Evolutionary conservation across 2,113 vertebrate genomes (phyloP).

Genomic region (Eleginops maclovinus): DNA sequence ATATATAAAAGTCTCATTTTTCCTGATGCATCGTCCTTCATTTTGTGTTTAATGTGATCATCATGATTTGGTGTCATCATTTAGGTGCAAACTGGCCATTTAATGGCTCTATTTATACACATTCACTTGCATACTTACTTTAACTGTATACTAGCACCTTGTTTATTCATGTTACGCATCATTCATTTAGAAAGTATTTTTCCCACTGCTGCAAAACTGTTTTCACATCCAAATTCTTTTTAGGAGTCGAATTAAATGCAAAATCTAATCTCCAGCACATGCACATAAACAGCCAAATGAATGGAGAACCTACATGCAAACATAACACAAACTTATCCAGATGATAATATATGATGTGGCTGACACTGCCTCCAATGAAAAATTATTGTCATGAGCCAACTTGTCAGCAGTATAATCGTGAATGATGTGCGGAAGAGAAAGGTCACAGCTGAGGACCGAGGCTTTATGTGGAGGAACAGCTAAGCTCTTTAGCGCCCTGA

Average conservation of each 20-base stretch:
- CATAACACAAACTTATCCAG: slow-evolving; percentile 77
- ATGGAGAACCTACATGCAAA: slow-evolving; percentile 68
- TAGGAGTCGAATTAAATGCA: slow-evolving; percentile 60
- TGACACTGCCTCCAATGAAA: slow-evolving; percentile 78
- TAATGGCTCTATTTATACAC: slow-evolving; percentile 36
- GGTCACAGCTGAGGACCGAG: slow-evolving; percentile 80
- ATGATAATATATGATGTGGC: slow-evolving; percentile 80
- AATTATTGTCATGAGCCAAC: slow-evolving; percentile 81
- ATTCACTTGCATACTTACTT: slow-evolving; percentile 10
- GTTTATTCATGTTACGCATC: slow-evolving; percentile 34
- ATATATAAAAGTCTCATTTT: slow-evolving; percentile 16
- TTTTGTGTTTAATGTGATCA: slow-evolving; percentile 20
- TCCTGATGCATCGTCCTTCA: neutral
- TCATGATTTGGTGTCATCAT: slow-evolving; percentile 10
- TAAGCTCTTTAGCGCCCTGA: slow-evolving; percentile 73
- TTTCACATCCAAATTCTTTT: slow-evolving; percentile 59
- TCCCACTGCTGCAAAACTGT: slow-evolving; percentile 55
- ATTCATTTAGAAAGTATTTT: slow-evolving; percentile 44
- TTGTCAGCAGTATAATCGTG: slow-evolving; percentile 76
- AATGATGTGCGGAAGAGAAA: slow-evolving; percentile 79
- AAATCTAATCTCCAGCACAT: slow-evolving; percentile 66
- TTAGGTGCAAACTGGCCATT: slow-evolving; percentile 22
- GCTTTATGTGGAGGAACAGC: slow-evolving; percentile 73
- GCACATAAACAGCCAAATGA: slow-evolving; percentile 69
- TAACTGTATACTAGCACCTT: slow-evolving; percentile 9